These are phyloP conservation scores for Carterocephalus palaemon DNA, from an alignment of 2,888 invertebrate species.

Conservation along the genomic window DNA sequence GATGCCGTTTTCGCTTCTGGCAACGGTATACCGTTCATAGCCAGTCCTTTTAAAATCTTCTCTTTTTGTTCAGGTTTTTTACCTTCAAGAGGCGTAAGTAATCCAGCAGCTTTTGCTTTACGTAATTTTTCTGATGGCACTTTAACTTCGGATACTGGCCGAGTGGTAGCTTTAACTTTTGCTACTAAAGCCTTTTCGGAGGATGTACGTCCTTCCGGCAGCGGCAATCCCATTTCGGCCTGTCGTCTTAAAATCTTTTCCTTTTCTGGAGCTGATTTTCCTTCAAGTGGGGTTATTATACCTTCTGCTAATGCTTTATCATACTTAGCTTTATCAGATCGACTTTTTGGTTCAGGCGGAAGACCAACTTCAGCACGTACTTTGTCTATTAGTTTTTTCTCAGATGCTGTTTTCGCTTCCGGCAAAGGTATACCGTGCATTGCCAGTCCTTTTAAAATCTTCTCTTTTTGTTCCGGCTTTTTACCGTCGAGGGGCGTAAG, in stretches of 20 bases:
- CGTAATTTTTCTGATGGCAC: slow-evolving; percentile 16
- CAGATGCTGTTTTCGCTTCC: slow-evolving; percentile 30
- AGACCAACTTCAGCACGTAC: slow-evolving; percentile 28
- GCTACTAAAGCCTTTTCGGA: slow-evolving; percentile 28
- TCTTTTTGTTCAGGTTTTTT: slow-evolving; percentile 36
- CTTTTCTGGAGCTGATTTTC: slow-evolving; percentile 33
- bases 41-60: slow-evolving; percentile 30
- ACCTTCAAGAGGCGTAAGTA: slow-evolving; percentile 36
- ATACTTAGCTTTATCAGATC: slow-evolving; percentile 6
- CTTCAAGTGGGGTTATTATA: slow-evolving; percentile 30
- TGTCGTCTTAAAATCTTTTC: slow-evolving; percentile 29
- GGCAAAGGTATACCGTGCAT: slow-evolving; percentile 30
- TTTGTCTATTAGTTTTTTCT: slow-evolving; percentile 28
- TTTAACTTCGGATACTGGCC: no score
- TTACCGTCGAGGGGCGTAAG: slow-evolving; percentile 37
- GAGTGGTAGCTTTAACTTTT: background rate
- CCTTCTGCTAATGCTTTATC: slow-evolving; percentile 31
- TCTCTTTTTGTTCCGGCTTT: slow-evolving; percentile 30
- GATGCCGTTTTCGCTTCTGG: slow-evolving; percentile 27
- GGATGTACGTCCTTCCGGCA: slow-evolving; percentile 30
- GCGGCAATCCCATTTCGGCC: slow-evolving; percentile 24
- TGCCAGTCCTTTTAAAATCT: slow-evolving; percentile 29
- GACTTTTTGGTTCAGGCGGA: slow-evolving; percentile 28
- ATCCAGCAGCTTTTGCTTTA: slow-evolving; percentile 35
- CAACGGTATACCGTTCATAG: slow-evolving; percentile 20